Evolutionary conservation across 2,797 vertebrate species (phyloP), one percentile per base, ranked within the genome.

Genomic region (Alauda arvensis): DNA sequence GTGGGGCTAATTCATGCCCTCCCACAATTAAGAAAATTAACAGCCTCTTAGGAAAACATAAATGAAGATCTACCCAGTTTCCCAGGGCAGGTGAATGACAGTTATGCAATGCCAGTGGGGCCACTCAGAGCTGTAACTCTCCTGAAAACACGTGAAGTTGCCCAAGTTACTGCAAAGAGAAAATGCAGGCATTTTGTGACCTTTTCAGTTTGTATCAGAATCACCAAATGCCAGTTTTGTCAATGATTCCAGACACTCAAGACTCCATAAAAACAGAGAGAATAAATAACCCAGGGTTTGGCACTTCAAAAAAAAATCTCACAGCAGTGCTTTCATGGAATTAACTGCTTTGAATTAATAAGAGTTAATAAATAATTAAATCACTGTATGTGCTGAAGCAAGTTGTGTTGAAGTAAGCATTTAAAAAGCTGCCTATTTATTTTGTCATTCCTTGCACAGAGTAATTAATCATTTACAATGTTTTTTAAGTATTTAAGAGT

Each of bases 401-500:
- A 94, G 62, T 79, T 92, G 40, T 66, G 52, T 68, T 93, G 87
- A 89, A 94, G 83, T 52, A 93, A 87, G 80, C 68, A 84, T 90
- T 93, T 91, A 37, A 91, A 91, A 88, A 77, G 77, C 43, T 11
- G 8, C 85, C 77, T 89, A 84, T 92, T 92, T 95, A 89, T 89
- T 90, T 86, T 92, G 85, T 88, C 68, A 79, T 45, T 85, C 85
- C 52, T 77, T 59, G 71, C 61, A 89, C 33, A 69, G 57, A 82
- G 83, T 84, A 93, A 92, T 95, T 91, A 94, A 92, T 93, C 57
- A 93, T 94, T 95, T 95, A 95, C 85, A 75, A 52, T 77, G 51
- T 72, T 92, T 94, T 90, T 91, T 19, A 95, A 95, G 93, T 90
- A 94, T 92, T 91, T 85, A 92, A 84, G 55, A 91, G 75, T 85